Percentiles rank a stretch among this genome's conserved stretches.
Evolutionary conservation across 2,888 invertebrate genomes (phyloP).

Genomic region (Artemia sinica): DNA sequence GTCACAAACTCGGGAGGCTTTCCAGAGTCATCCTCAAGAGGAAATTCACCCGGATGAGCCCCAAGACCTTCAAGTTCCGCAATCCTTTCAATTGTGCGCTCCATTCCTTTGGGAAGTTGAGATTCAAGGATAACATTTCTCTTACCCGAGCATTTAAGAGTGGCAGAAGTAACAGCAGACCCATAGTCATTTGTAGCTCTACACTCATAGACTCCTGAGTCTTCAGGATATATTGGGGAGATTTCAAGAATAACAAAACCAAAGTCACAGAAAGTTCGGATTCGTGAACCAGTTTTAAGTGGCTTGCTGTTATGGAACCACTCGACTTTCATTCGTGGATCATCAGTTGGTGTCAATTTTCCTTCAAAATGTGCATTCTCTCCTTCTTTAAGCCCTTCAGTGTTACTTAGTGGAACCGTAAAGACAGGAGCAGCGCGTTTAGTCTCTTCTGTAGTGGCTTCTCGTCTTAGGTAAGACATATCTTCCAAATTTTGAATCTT

Average conservation of each 20-base stretch:
- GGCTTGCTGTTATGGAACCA: constrained; percentile 83
- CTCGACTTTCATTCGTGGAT: constrained; percentile 73
- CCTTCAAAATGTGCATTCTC: constrained; percentile 73
- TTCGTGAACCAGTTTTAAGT: constrained; percentile 50
- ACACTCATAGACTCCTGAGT: constrained; percentile 56
- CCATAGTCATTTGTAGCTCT: constrained; percentile 74
- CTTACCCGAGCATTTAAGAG: constrained; percentile 38
- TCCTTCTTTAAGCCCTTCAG: constrained; percentile 70
- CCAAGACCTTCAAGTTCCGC: constrained; percentile 76
- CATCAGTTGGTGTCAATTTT: constrained; percentile 68
- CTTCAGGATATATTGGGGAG: constrained; percentile 88
- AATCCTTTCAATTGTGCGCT: constrained; percentile 78
- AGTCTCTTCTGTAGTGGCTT: constrained; percentile 52
- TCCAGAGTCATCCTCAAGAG: constrained; percentile 51
- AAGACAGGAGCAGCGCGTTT: constrained; percentile 74
- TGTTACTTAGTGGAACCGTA: constrained; percentile 68
- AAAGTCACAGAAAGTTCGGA: constrained; percentile 92
- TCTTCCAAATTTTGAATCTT: constrained; percentile 83
- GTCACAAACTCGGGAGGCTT: constrained; percentile 79
- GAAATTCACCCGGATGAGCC: constrained; percentile 42
- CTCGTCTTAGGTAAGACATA: constrained; percentile 56
- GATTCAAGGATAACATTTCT: constrained; percentile 78
- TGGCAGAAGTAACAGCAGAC: constrained; percentile 49
- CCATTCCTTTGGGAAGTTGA: constrained; percentile 80
- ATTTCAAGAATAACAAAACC: constrained; percentile 94